These are phyloP conservation scores for Drosophila birchii DNA, from an alignment of 2,888 invertebrate genomes.

Conservation along the genomic window DNA sequence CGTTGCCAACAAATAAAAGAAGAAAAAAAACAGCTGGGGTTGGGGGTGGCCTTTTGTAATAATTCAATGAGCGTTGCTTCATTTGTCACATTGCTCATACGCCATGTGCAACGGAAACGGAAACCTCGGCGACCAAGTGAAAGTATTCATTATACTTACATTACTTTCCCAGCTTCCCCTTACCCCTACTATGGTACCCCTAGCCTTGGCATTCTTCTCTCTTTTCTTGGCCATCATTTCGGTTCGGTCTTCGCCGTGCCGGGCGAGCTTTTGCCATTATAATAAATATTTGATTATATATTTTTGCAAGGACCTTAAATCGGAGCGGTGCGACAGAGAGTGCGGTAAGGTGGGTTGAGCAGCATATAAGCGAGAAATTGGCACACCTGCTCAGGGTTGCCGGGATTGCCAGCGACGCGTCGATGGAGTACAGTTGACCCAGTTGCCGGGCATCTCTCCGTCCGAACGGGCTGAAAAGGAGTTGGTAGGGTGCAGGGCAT, in stretches of 20 bases:
- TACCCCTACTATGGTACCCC: not conserved
- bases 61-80: slow-evolving; percentile 80
- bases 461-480: slow-evolving; percentile 18
- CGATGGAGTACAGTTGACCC: slow-evolving; percentile 67
- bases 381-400: slow-evolving; percentile 54
- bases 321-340: slow-evolving; percentile 23
- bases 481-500: slow-evolving; percentile 41
- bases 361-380: slow-evolving; percentile 50
- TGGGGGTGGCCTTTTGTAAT: slow-evolving; percentile 57
- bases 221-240: slow-evolving; percentile 26
- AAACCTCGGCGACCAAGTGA: slow-evolving; percentile 56
- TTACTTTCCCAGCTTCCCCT: slow-evolving; percentile 28
- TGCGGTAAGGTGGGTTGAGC: slow-evolving; percentile 33
- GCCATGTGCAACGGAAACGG: slow-evolving; percentile 60
- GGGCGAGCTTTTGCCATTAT: slow-evolving; percentile 50
- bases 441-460: slow-evolving; percentile 49
- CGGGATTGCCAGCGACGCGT: slow-evolving; percentile 27
- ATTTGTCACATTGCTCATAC: slow-evolving; percentile 67
- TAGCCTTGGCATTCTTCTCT: not conserved
- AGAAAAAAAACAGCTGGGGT: not conserved
- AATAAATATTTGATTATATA: slow-evolving; percentile 77
- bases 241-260: slow-evolving; percentile 23
- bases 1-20: slow-evolving; percentile 49
- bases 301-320: slow-evolving; percentile 61
- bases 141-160: slow-evolving; percentile 61